A percentile compares a stretch with the other conserved stretches of the same genome.
Evolutionary conservation across 2,113 vertebrate species (phyloP).

Genomic region (Panthera uncia): DNA sequence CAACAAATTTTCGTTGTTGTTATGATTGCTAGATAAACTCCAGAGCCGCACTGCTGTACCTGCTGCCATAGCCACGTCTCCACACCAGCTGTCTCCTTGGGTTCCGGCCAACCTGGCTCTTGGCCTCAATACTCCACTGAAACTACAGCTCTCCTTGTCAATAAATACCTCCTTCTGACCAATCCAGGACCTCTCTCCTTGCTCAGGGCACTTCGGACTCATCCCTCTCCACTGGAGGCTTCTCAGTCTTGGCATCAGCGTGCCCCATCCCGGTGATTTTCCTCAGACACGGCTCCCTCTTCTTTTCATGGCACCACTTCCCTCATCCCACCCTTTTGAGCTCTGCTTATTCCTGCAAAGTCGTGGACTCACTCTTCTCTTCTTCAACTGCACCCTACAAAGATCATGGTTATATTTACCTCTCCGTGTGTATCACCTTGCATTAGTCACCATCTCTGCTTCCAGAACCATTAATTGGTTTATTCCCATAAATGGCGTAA

Average conservation of each 20-base stretch:
- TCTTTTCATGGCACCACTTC: background rate
- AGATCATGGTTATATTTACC: background rate
- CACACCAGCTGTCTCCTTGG: slow-evolving; percentile 64
- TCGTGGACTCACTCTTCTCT: background rate
- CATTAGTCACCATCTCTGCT: background rate
- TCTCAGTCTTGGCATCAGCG: background rate
- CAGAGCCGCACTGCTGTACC: background rate
- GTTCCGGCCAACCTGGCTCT: slow-evolving; percentile 55
- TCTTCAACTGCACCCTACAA: background rate
- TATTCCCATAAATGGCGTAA: background rate
- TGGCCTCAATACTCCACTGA: background rate
- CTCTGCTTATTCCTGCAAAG: background rate
- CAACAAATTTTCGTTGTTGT: background rate
- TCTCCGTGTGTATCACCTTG: background rate
- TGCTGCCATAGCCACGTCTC: slow-evolving; percentile 9
- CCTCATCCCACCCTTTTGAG: background rate
- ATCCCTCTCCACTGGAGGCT: background rate
- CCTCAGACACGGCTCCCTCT: background rate
- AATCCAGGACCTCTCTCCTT: background rate
- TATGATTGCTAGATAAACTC: slow-evolving; percentile 57
- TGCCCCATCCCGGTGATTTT: background rate
- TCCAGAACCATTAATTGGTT: background rate
- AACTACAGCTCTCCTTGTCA: slow-evolving; percentile 31
- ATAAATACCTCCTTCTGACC: background rate
- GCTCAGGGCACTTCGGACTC: background rate